These are phyloP conservation scores for Drosophila neotestacea DNA, from an alignment of 2,888 invertebrate genomes.

Conservation along the genomic window DNA sequence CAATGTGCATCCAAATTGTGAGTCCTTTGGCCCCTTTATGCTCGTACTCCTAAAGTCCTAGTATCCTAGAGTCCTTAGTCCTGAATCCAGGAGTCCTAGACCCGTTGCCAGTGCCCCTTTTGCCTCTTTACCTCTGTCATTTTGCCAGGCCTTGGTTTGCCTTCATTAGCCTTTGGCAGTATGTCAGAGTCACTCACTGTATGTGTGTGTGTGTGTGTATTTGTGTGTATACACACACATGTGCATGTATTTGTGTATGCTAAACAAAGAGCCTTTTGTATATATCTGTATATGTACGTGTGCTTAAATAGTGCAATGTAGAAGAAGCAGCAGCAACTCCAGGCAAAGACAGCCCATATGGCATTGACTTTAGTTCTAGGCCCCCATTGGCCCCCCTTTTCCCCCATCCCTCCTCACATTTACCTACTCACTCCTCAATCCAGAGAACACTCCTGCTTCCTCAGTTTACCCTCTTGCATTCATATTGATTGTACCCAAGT, in stretches of 20 bases:
- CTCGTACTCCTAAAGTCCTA: too few species aligned
- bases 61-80: slow-evolving; percentile 2
- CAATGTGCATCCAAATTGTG: slow-evolving; percentile 38
- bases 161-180: slow-evolving; percentile 78
- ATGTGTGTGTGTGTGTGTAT: slow-evolving; percentile 4
- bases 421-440: background rate
- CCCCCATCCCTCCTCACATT: background rate
- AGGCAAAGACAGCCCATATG: slow-evolving; percentile 47
- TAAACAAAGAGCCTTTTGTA: slow-evolving; percentile 67
- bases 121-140: slow-evolving; percentile 1
- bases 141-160: slow-evolving; percentile 48
- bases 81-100: slow-evolving; percentile 36
- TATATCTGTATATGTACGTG: slow-evolving; percentile 6
- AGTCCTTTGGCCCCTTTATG: slow-evolving; percentile 14
- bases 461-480: background rate
- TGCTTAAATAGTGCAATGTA: slow-evolving; percentile 39
- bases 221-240: background rate
- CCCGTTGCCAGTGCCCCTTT: slow-evolving; percentile 41
- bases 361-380: slow-evolving; percentile 69
- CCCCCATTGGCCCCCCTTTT: background rate
- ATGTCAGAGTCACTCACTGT: slow-evolving; percentile 65
- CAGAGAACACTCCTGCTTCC: background rate
- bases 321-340: slow-evolving; percentile 20
- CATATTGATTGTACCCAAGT: slow-evolving; percentile 53
- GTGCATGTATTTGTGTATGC: slow-evolving; percentile 40